Conservation (phyloP, 2,113 vertebrate species). For the Atrichornis clamosus region DNA sequence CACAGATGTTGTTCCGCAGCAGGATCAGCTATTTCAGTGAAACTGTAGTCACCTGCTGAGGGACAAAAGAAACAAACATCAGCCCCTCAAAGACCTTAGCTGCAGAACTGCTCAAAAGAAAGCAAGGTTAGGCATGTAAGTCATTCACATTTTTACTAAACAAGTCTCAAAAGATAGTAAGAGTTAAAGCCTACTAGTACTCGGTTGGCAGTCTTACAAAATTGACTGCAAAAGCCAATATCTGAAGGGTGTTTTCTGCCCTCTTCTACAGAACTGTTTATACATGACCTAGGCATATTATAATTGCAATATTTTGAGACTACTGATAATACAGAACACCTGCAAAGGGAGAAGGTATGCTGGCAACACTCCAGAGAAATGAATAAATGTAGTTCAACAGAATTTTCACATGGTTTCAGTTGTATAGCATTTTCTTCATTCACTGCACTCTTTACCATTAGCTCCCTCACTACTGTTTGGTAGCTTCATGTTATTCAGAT, state of each 20-base stretch:
- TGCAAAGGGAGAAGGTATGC: not conserved
- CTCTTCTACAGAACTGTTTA: not conserved
- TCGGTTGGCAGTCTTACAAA: not conserved
- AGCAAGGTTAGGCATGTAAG: not conserved
- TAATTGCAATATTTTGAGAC: conserved; percentile 1
- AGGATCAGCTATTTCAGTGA: conserved; percentile 24
- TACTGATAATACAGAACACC: not conserved
- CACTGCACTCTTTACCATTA: not conserved
- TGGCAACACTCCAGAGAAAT: not conserved
- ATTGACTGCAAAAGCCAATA: not conserved
- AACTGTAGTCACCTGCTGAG: conserved; percentile 48
- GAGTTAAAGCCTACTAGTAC: not conserved
- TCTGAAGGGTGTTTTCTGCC: not conserved
- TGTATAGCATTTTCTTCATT: not conserved
- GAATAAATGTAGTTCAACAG: not conserved
- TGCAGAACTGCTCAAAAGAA: not conserved
- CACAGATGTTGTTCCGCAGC: conserved; percentile 46
- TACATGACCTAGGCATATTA: not conserved
- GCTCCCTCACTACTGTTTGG: not conserved
- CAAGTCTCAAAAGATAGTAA: not conserved
- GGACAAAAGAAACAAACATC: conserved; percentile 46
- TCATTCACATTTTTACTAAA: not conserved
- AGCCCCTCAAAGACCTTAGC: not conserved
- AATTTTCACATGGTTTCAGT: not conserved
- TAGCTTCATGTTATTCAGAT: not conserved